These are phyloP conservation scores for Brachyptera putata DNA, from an alignment of 2,888 invertebrate genomes.

Conservation along the genomic window DNA sequence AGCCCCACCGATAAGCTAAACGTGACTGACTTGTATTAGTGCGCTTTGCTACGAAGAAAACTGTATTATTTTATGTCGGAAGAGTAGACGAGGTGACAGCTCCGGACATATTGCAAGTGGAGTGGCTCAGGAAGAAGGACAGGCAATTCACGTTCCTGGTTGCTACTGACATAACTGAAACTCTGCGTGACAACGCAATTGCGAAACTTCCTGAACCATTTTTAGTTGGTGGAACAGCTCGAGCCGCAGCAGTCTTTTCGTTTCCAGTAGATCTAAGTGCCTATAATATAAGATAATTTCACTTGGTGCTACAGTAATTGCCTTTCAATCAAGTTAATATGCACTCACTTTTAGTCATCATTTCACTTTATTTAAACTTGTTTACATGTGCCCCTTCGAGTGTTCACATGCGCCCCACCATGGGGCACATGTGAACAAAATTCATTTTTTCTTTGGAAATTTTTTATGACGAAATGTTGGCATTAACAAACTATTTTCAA, in stretches of 20 bases:
- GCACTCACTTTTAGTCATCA: not conserved
- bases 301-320: too few relatives aligned
- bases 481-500: not conserved
- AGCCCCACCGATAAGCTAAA: too few relatives aligned
- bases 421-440: conserved; percentile 1
- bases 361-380: conserved; percentile 5
- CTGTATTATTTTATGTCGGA: too few relatives aligned
- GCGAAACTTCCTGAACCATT: conserved; percentile 7
- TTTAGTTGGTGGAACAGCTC: conserved; percentile 10
- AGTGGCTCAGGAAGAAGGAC: conserved; percentile 15
- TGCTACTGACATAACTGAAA: conserved; percentile 6
- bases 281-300: conserved; percentile 3
- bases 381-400: conserved; percentile 9
- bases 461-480: not conserved
- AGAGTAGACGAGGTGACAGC: too few relatives aligned
- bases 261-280: conserved; percentile 10
- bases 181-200: not conserved
- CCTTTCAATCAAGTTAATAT: conserved; percentile 3
- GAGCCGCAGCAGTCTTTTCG: not conserved
- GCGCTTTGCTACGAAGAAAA: too few relatives aligned
- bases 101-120: conserved; percentile 3
- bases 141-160: conserved; percentile 7
- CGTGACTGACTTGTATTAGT: too few relatives aligned
- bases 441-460: too few relatives aligned
- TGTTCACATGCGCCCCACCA: not conserved